Percentiles rank a stretch among this genome's conserved stretches.
phyloP scores from a whole-genome alignment of 2,888 invertebrate species.

The Epinotia ramella region DNA sequence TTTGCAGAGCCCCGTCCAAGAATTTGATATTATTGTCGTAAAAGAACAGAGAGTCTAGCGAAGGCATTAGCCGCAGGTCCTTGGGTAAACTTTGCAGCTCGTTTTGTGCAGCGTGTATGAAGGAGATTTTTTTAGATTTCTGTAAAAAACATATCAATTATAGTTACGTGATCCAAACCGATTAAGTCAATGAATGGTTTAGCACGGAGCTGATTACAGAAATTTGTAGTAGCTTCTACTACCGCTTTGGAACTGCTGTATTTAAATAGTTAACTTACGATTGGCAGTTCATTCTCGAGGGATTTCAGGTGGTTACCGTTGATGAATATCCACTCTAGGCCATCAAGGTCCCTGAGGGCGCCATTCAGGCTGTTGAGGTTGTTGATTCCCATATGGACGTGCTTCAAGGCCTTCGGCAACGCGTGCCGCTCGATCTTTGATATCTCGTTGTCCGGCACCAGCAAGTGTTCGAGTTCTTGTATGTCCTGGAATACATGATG shows the following conservation, averaged over 20 bases:
- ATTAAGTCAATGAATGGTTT: no score
- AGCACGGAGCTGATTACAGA: no score
- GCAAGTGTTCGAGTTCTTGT: constrained; percentile 87
- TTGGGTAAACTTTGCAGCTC: constrained; percentile 88
- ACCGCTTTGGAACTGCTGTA: not conserved
- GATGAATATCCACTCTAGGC: constrained; percentile 91
- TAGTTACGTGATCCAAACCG: not conserved
- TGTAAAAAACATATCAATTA: constrained; percentile 52
- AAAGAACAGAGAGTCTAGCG: constrained; percentile 89
- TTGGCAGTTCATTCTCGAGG: constrained; percentile 91
- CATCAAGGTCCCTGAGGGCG: constrained; percentile 89
- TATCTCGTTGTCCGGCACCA: constrained; percentile 91
- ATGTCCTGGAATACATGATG: constrained; percentile 66
- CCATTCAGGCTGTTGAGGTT: constrained; percentile 90
- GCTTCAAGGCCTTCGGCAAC: constrained; percentile 88
- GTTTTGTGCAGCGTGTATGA: constrained; percentile 91
- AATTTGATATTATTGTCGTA: constrained; percentile 89
- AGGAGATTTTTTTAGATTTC: constrained; percentile 87
- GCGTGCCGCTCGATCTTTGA: constrained; percentile 89
- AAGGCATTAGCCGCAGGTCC: constrained; percentile 88
- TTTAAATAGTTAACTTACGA: constrained; percentile 71
- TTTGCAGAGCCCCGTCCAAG: constrained; percentile 89
- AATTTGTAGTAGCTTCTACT: not conserved
- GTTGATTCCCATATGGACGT: constrained; percentile 91
- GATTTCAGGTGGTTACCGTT: constrained; percentile 91